phyloP scores from a whole-genome alignment of 2,888 invertebrate genomes.

The Agrypnus murinus region DNA sequence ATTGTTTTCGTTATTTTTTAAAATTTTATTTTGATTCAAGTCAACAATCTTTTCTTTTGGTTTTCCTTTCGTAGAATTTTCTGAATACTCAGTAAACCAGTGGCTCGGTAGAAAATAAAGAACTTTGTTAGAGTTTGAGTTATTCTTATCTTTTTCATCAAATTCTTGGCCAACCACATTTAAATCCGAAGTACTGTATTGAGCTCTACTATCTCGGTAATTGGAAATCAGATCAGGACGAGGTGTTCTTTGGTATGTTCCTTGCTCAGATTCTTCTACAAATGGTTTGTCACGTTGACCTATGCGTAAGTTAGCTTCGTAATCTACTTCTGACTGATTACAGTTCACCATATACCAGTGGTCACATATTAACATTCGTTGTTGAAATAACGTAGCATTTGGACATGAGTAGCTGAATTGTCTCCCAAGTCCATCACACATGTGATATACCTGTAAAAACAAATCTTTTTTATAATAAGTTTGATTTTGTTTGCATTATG shows the following conservation, averaged over 20 bases:
- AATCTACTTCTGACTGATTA: slow-evolving; percentile 80
- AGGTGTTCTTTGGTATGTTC: slow-evolving; percentile 79
- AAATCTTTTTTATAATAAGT: slow-evolving; percentile 16
- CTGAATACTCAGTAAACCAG: slow-evolving; percentile 73
- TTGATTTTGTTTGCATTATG: slow-evolving; percentile 7
- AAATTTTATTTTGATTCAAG: slow-evolving; percentile 18
- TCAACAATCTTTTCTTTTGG: slow-evolving; percentile 40
- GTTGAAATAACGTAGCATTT: slow-evolving; percentile 86
- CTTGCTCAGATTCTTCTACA: slow-evolving; percentile 76
- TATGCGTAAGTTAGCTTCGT: slow-evolving; percentile 81
- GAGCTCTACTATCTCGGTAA: slow-evolving; percentile 59
- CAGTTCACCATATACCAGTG: slow-evolving; percentile 91
- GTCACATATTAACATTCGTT: slow-evolving; percentile 87
- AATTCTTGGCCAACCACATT: slow-evolving; percentile 72
- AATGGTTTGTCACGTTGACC: slow-evolving; percentile 84
- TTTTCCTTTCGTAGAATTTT: slow-evolving; percentile 46
- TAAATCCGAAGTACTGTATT: slow-evolving; percentile 52
- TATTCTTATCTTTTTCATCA: slow-evolving; percentile 70
- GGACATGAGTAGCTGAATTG: slow-evolving; percentile 87
- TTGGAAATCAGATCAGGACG: slow-evolving; percentile 79
- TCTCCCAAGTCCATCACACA: slow-evolving; percentile 85
- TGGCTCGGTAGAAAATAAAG: slow-evolving; percentile 73
- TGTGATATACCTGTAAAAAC: slow-evolving; percentile 80
- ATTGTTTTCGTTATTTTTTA: slow-evolving; percentile 13
- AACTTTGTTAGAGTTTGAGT: slow-evolving; percentile 57